Base-by-base conservation (phyloP, 2,888 invertebrate species). In the Netelia inedita region DNA sequence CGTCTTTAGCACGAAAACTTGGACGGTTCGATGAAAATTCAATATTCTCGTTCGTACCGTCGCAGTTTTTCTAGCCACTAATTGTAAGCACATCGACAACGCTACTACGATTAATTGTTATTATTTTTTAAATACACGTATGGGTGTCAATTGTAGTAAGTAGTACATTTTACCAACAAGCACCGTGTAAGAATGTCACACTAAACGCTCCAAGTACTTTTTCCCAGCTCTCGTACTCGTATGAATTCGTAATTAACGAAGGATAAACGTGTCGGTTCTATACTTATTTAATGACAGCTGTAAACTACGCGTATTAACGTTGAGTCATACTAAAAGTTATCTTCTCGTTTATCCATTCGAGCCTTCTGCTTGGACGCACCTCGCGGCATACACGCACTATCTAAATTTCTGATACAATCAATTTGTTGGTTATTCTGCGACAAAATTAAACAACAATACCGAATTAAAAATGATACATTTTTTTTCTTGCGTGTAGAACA, bases 161-260 rank as follows among this genome's bases (percentile, higher is more conserved):
- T 16, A n/a, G 9, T 65, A 80, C 68, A 46, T 63, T 76, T 76
- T 53, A 68, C 83, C 76, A 80, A 76, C n/a, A 79, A 83, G 83
- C 80, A 80, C 75, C 46, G 61, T 61, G 57, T 41, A 80, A 59
- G 46, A 79, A 76, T 72, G 66, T 80, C 76, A 72, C 46, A 61
- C 19, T 71, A 23, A 50, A 79, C 74, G 43, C 35, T 81, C 76
- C 74, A 84, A 66, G 21, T 50, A 10, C 28, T 14, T 65, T 16
- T 66, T 19, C 28, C 16, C 57, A 46, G 41, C 61, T 68, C 43
- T 68, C 68, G 28, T 82, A 46, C 35, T 55, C 75, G 28, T 50
- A 53, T 69, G 16, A 19, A 61, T 55, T 65, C 66, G 16, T 75
- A 59, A 79, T 83, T 79, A 71, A 83, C 57, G n/a, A 35, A 35